These are phyloP conservation scores for Ormyrus thymus DNA, from an alignment of 2,888 invertebrate genomes.

Conservation along the genomic window DNA sequence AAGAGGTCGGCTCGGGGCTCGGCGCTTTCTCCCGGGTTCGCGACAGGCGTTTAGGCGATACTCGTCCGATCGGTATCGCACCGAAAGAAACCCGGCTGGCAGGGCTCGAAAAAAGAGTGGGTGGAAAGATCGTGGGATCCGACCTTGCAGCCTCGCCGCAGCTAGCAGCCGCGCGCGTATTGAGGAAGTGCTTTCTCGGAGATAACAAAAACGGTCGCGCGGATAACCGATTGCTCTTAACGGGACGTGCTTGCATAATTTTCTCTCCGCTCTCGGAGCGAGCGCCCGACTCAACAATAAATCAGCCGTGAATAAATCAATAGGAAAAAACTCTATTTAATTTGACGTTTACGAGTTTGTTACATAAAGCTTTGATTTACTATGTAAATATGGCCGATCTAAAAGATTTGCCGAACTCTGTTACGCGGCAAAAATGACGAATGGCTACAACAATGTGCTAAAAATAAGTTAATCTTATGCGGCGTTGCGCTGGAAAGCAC, in stretches of 20 bases:
- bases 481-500: too few relatives aligned
- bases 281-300: neutral
- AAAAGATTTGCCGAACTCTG: neutral
- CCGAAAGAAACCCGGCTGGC: conserved; percentile 20
- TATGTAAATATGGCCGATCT: conserved; percentile 16
- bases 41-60: too few relatives aligned
- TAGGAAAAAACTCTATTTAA: conserved; percentile 33
- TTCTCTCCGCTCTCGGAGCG: neutral
- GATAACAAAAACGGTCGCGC: conserved; percentile 39
- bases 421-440: too few relatives aligned
- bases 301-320: conserved; percentile 43
- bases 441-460: too few relatives aligned
- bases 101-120: conserved; percentile 1
- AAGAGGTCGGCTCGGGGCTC: too few relatives aligned
- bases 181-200: conserved; percentile 59
- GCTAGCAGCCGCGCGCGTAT: conserved; percentile 62
- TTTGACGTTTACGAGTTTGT: conserved; percentile 44
- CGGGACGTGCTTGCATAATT: conserved; percentile 43
- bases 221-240: conserved; percentile 47
- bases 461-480: too few relatives aligned
- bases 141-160: conserved; percentile 60
- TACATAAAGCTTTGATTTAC: conserved; percentile 42
- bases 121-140: conserved; percentile 65
- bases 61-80: conserved; percentile 31
- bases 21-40: too few relatives aligned